phyloP scores from a whole-genome alignment of 2,797 vertebrate genomes.

The Mormyrus hasselquistii region DNA sequence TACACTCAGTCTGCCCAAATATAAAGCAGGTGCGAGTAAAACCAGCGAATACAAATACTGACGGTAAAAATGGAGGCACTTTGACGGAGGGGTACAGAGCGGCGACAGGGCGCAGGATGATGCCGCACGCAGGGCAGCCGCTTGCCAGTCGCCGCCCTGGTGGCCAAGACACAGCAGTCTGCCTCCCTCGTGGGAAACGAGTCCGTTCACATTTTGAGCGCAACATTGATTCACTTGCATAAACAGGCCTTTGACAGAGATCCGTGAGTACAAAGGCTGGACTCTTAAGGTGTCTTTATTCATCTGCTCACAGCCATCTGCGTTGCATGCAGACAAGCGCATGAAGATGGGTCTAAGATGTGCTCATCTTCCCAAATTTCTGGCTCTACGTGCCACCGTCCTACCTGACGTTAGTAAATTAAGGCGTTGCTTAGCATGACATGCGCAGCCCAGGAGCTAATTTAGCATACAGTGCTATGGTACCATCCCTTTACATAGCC shows the following conservation, averaged over 20 bases:
- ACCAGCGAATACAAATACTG: constrained; percentile 5
- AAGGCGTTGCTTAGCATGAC: background rate
- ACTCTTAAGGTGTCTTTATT: background rate
- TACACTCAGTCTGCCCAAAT: background rate
- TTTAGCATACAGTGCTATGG: background rate
- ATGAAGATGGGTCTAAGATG: background rate
- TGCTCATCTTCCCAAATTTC: background rate
- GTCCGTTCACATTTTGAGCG: background rate
- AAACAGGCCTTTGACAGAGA: background rate
- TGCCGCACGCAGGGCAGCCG: background rate
- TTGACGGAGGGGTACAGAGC: background rate
- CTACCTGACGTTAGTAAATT: background rate
- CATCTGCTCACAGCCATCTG: background rate
- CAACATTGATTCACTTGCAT: background rate
- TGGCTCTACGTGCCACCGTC: background rate
- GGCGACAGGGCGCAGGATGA: background rate
- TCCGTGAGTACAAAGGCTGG: background rate
- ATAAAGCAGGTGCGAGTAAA: background rate
- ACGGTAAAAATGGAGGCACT: background rate
- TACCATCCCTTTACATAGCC: background rate
- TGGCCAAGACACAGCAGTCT: background rate
- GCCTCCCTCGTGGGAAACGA: background rate
- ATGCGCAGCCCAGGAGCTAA: background rate
- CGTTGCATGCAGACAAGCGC: background rate
- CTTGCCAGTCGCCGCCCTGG: background rate